A percentile compares a stretch with the other conserved stretches of the same genome.
Conservation (phyloP, 1,140 invertebrate genomes). For the Pogonus chalceus region DNA sequence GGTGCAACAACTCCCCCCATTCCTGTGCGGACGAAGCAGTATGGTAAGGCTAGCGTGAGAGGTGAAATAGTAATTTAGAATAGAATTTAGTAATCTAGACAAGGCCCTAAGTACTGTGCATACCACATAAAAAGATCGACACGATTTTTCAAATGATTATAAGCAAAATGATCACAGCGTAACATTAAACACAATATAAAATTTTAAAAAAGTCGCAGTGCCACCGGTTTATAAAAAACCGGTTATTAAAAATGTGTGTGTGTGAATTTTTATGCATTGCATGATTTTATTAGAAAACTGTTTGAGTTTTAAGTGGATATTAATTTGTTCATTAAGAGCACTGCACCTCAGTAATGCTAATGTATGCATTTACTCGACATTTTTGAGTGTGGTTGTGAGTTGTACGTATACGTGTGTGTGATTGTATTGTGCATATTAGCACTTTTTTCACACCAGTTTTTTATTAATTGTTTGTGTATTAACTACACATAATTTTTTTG, state of each 20-base stretch:
- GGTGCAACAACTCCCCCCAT: constrained; percentile 91
- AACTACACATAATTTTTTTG: constrained; percentile 16
- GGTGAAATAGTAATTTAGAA: background rate
- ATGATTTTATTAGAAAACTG: constrained; percentile 29
- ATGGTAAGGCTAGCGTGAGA: constrained; percentile 62
- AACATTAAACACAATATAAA: no score
- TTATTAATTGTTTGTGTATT: constrained; percentile 1
- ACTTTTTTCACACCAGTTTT: constrained; percentile 2
- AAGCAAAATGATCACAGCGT: no score
- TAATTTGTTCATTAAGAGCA: constrained; percentile 32
- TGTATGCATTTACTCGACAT: constrained; percentile 7
- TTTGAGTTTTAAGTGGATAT: constrained; percentile 31
- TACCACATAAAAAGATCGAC: constrained; percentile 3
- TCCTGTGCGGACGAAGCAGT: constrained; percentile 88
- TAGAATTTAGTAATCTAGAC: background rate
- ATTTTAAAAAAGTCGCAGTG: no score
- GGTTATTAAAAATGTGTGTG: no score
- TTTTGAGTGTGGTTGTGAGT: background rate
- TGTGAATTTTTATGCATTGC: constrained; percentile 26
- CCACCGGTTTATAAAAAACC: no score
- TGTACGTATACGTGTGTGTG: background rate
- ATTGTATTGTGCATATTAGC: constrained; percentile 17
- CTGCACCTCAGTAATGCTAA: constrained; percentile 26
- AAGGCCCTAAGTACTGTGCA: background rate
- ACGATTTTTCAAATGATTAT: no score